Conservation (phyloP, 2,797 vertebrate species). For the Sebastes steindachneri region DNA sequence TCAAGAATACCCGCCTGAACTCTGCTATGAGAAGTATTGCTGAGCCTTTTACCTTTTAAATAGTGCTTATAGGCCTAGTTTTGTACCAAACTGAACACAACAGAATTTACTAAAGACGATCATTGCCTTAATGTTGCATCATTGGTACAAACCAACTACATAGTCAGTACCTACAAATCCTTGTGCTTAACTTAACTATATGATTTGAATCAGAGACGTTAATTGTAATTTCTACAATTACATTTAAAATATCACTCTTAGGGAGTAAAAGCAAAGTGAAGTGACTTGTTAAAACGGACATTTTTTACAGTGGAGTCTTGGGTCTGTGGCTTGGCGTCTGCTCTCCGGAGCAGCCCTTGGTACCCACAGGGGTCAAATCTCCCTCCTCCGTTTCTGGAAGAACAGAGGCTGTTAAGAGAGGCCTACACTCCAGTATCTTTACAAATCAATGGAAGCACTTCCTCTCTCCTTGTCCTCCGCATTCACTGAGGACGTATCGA, state of each 20-base stretch:
- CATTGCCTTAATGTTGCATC: too few species aligned
- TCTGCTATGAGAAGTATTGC: neutral
- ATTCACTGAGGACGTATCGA: conserved; percentile 47
- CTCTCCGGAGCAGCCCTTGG: conserved; percentile 68
- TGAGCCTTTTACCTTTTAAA: neutral
- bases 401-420: conserved; percentile 62
- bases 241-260: neutral
- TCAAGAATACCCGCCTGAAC: neutral
- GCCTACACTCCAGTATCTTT: conserved; percentile 57
- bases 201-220: neutral
- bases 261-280: neutral
- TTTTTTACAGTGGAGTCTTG: conserved; percentile 65
- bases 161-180: neutral
- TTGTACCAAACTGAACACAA: neutral
- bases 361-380: conserved; percentile 76
- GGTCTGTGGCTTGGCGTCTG: conserved; percentile 65
- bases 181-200: neutral
- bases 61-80: neutral
- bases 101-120: neutral
- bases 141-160: neutral
- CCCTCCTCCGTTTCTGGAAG: conserved; percentile 62
- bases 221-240: neutral
- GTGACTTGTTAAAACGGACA: conserved; percentile 2
- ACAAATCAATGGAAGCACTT: conserved; percentile 72
- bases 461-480: conserved; percentile 62